Base-by-base conservation (phyloP, 2,113 vertebrate genomes). In the Agapornis roseicollis region DNA sequence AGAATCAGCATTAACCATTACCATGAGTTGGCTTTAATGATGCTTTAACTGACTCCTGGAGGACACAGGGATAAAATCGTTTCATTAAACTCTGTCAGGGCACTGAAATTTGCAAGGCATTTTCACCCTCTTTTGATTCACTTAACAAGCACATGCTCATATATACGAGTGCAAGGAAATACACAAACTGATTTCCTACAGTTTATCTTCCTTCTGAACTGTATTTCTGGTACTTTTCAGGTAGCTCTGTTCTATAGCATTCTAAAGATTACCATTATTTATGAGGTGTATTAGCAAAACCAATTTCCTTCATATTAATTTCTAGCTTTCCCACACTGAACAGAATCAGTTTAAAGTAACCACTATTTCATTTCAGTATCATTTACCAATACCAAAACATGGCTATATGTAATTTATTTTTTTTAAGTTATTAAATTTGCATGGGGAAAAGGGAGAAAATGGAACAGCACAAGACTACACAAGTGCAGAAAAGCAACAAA, bases 321-420 rank as follows among this genome's bases (percentile, higher is more conserved):
- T 69, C 31, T 33, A 49, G 22, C 31, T 72, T 63, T 76, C 49
- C 10, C 22, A 37, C 20, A 35, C 27, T 17, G 31, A 66, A 55
- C 6, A 63, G 47, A 61, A 81, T 55, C 39, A 37, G 13, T n/a
- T 63, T 55, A 20, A 70, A 76, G 37, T 22, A 58, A 60, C 14
- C 11, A 47, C 3, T 33, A 35, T 35, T 85, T 88, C 42, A 31
- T 61, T 74, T 85, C 52, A 28, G 17, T 49, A 79, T 18, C 8
- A 53, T 63, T 76, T 68, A 44, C 10, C 50, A 58, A 20, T 47
- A 83, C 33, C 17, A 56, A 83, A 76, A 72, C 4, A 52, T 1
- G 3, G 1, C 11, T 47, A 56, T 3, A 41, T 11, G 1, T 17
- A 24, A n/a, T 10, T 64, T 37, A 33, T 47, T 42, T 1, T 33